phyloP scores from a whole-genome alignment of 2,888 invertebrate species.

The Baccha elongata region DNA sequence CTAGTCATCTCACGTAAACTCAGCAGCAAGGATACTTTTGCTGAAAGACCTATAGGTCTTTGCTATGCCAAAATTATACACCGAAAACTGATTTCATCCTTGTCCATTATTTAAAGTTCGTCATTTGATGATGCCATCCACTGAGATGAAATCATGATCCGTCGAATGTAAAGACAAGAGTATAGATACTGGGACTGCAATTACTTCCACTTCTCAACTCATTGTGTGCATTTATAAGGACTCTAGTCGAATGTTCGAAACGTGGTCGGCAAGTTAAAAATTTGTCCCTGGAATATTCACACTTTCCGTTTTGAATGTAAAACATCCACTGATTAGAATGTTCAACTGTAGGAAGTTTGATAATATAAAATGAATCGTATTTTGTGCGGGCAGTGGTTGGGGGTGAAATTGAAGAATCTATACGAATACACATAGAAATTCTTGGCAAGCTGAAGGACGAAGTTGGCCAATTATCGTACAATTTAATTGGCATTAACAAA shows the following conservation, averaged over 20 bases:
- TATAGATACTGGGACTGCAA: slow-evolving; percentile 53
- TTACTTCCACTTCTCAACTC: slow-evolving; percentile 69
- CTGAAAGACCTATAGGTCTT: slow-evolving; percentile 27
- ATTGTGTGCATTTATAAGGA: slow-evolving; percentile 66
- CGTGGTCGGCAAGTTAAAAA: slow-evolving; percentile 70
- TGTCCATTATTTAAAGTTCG: slow-evolving; percentile 58
- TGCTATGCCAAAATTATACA: slow-evolving; percentile 36
- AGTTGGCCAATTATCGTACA: slow-evolving; percentile 71
- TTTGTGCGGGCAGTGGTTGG: neutral
- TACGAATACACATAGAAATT: too few relatives aligned
- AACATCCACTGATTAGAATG: slow-evolving; percentile 65
- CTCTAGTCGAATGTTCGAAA: slow-evolving; percentile 51
- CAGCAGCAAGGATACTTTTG: slow-evolving; percentile 20
- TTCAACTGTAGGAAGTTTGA: slow-evolving; percentile 50
- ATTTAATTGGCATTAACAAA: slow-evolving; percentile 60
- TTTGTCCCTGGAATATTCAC: slow-evolving; percentile 55
- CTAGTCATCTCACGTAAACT: slow-evolving; percentile 62
- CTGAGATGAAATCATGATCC: slow-evolving; percentile 56
- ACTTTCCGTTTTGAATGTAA: slow-evolving; percentile 67
- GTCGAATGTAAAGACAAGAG: slow-evolving; percentile 4
- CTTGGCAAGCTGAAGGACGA: slow-evolving; percentile 64
- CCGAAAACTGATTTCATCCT: slow-evolving; percentile 7
- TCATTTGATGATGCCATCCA: slow-evolving; percentile 38
- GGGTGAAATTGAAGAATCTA: slow-evolving; percentile 5
- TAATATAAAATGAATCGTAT: slow-evolving; percentile 53